Conservation (phyloP, 2,797 vertebrate genomes). For the Betta splendens region DNA sequence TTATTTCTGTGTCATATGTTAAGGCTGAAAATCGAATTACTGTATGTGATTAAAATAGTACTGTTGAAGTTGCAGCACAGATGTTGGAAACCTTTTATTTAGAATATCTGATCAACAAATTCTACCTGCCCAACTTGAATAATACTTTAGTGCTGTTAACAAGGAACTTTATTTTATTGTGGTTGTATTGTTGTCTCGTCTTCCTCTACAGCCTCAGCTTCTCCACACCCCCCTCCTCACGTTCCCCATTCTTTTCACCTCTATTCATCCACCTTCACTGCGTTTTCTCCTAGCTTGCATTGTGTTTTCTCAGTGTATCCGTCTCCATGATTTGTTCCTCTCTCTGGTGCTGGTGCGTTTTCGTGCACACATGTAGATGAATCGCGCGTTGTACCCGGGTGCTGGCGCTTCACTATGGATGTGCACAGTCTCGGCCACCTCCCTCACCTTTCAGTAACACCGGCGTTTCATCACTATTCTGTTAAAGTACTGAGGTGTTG, state of each 20-base stretch:
- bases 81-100: background rate
- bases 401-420: constrained; percentile 28
- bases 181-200: no score
- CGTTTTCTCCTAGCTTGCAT: constrained; percentile 7
- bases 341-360: no score
- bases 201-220: no score
- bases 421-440: constrained; percentile 25
- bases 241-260: constrained; percentile 8
- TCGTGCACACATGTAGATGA: no score
- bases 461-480: constrained; percentile 16
- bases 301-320: background rate
- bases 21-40: background rate
- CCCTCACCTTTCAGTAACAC: constrained; percentile 9
- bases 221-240: constrained; percentile 12
- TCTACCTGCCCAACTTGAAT: no score
- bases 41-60: constrained; percentile 4
- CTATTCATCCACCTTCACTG: constrained; percentile 14
- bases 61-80: background rate
- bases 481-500: constrained; percentile 20
- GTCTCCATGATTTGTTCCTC: background rate
- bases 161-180: no score
- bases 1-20: constrained; percentile 11
- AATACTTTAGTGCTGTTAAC: no score
- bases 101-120: no score
- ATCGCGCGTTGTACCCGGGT: constrained; percentile 16